A percentile compares a stretch with the other conserved stretches of the same genome.
These are phyloP conservation scores for Dendrolimus houi DNA, from an alignment of 2,888 invertebrate species.

Conservation along the genomic window DNA sequence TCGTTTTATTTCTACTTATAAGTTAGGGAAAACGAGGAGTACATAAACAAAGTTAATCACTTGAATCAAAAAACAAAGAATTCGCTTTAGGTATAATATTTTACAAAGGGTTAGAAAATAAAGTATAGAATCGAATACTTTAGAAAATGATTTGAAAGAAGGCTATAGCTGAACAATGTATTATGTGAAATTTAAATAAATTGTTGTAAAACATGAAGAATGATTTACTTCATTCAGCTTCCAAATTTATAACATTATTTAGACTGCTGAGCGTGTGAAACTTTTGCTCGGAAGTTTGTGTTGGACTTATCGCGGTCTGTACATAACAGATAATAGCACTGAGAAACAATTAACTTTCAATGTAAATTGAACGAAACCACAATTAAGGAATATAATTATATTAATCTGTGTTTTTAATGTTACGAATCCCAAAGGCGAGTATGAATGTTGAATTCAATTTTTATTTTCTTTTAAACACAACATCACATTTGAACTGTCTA, in stretches of 20 bases:
- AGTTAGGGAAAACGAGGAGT: too few relatives aligned
- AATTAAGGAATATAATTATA: background rate
- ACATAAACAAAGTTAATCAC: too few relatives aligned
- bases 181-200: too few relatives aligned
- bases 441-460: background rate
- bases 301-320: conserved; percentile 21
- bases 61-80: too few relatives aligned
- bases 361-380: too few relatives aligned
- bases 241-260: conserved; percentile 36
- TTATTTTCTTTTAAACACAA: too few relatives aligned
- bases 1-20: too few relatives aligned
- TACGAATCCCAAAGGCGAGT: background rate
- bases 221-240: conserved; percentile 30
- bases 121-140: too few relatives aligned
- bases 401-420: background rate
- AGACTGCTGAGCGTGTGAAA: conserved; percentile 34
- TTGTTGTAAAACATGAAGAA: conserved; percentile 3
- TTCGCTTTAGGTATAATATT: too few relatives aligned
- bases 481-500: background rate
- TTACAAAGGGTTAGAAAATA: too few relatives aligned
- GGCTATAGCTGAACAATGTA: too few relatives aligned
- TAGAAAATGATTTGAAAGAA: too few relatives aligned
- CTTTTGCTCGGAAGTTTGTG: conserved; percentile 23
- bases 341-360: conserved; percentile 15
- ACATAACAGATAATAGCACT: conserved; percentile 25